phyloP scores from a whole-genome alignment of 53 echinoderm and acorn worm genomes.

The Glandiceps talaboti region DNA sequence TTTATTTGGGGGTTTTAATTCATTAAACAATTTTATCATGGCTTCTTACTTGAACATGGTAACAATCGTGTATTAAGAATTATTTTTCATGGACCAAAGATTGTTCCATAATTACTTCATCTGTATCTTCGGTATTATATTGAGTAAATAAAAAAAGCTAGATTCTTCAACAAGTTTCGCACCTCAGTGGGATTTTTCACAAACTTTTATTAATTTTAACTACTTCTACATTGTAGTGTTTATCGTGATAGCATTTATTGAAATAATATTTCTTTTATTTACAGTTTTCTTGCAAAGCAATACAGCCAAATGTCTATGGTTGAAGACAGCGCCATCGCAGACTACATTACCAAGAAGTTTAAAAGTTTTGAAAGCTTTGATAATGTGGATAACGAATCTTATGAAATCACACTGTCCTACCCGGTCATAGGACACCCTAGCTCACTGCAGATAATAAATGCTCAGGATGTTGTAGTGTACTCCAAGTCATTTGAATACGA shows the following conservation, averaged over 20 bases:
- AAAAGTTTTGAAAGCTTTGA: conserved; percentile 6
- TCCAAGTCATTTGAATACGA: neutral
- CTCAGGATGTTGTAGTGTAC: conserved; percentile 1
- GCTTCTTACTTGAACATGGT: too few relatives aligned
- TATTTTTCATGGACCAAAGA: too few relatives aligned
- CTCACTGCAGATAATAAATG: conserved; percentile 8
- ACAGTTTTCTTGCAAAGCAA: neutral
- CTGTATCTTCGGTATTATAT: too few relatives aligned
- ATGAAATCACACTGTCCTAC: conserved; percentile 22
- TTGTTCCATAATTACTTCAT: too few relatives aligned
- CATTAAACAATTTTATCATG: too few relatives aligned
- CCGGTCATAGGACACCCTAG: conserved; percentile 18
- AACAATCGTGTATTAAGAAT: too few relatives aligned
- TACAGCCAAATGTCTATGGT: neutral
- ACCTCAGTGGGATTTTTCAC: neutral
- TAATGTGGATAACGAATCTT: conserved; percentile 17
- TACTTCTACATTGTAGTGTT: neutral
- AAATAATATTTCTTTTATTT: too few relatives aligned
- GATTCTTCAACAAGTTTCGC: too few relatives aligned
- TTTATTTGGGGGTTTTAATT: too few relatives aligned
- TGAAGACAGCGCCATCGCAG: neutral
- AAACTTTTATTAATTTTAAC: neutral
- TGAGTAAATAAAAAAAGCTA: too few relatives aligned
- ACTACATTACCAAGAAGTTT: too few relatives aligned
- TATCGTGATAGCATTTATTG: too few relatives aligned